Evolutionary conservation across 2,113 vertebrate species (phyloP).

Genomic region (Pseudopipra pipra): DNA sequence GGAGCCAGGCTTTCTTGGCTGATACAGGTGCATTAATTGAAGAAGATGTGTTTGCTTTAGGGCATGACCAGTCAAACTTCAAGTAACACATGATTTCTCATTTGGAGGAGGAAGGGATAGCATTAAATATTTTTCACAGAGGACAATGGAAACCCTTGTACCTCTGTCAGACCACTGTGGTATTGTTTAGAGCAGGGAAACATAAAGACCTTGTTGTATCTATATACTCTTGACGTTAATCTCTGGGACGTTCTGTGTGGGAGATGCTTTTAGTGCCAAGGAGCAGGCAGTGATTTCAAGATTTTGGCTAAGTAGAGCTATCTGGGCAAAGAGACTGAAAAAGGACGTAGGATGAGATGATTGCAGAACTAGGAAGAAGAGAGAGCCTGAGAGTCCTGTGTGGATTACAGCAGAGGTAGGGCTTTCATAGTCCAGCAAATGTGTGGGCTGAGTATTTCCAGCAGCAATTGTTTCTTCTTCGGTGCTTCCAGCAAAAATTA

Average conservation of each 20-base stretch:
- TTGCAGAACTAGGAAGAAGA: background rate
- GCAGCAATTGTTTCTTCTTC: background rate
- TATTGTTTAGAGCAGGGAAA: constrained; percentile 17
- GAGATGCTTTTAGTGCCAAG: background rate
- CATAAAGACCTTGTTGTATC: background rate
- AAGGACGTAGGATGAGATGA: background rate
- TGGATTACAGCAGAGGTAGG: background rate
- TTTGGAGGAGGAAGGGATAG: background rate
- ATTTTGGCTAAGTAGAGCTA: background rate
- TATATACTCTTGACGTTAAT: background rate
- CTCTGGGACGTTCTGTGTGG: background rate
- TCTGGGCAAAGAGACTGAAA: background rate
- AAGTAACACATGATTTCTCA: background rate
- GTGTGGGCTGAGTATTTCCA: background rate
- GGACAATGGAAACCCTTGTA: background rate
- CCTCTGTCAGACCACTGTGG: background rate
- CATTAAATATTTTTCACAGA: background rate
- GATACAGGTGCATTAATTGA: background rate
- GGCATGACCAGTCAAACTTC: background rate
- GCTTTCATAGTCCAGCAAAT: background rate
- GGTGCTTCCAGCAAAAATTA: background rate
- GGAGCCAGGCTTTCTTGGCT: constrained; percentile 22
- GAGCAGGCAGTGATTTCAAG: background rate
- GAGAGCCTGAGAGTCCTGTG: background rate
- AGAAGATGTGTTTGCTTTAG: constrained; percentile 37